A percentile compares a stretch with the other conserved stretches of the same genome.
Evolutionary conservation across 92 coral and sea anemone species (phyloP).

Genomic region (Blastomussa wellsi): DNA sequence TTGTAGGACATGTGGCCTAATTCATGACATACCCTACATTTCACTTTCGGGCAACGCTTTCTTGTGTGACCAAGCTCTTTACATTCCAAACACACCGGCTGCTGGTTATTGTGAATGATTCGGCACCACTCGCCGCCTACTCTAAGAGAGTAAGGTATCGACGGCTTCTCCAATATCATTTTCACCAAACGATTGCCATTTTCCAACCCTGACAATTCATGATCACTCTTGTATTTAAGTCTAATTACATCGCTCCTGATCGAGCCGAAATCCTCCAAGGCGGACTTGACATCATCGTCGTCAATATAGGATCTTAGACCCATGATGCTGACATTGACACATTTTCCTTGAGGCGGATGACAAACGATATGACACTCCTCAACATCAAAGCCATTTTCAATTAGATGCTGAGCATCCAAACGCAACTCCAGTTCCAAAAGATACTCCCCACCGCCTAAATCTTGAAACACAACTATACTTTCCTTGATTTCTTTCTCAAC

Average conservation of each 20-base stretch:
- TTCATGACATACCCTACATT: neutral
- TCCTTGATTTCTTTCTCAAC: too few relatives aligned
- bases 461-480: too few relatives aligned
- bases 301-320: neutral
- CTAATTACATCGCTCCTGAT: constrained; percentile 14
- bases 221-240: constrained; percentile 26
- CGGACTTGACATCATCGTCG: too few relatives aligned
- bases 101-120: constrained; percentile 18
- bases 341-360: too few relatives aligned
- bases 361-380: too few relatives aligned
- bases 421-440: too few relatives aligned
- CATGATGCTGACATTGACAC: too few relatives aligned
- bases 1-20: neutral
- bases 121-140: constrained; percentile 33
- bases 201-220: constrained; percentile 38
- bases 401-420: too few relatives aligned
- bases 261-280: neutral
- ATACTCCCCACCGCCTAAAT: too few relatives aligned
- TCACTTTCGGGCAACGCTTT: neutral
- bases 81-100: constrained; percentile 20
- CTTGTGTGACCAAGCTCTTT: neutral
- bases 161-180: constrained; percentile 19
- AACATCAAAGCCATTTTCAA: too few relatives aligned
- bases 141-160: constrained; percentile 16
- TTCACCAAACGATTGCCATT: constrained; percentile 40